Conservation (phyloP, 2,113 vertebrate genomes). For the Microcebus ravelobensis region DNA sequence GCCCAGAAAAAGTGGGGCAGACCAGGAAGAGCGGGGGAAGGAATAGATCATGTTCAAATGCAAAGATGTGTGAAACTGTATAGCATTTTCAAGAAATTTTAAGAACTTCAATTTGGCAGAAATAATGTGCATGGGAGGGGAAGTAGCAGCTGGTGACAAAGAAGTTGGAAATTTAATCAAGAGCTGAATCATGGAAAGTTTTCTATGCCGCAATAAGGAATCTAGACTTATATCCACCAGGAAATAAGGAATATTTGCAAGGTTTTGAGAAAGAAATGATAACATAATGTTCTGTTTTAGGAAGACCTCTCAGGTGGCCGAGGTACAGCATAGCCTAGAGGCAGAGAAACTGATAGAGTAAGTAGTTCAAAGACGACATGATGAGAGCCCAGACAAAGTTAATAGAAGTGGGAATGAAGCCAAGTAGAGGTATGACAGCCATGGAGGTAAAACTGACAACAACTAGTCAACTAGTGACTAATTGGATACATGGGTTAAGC, state of each 20-base stretch:
- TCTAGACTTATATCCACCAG: neutral
- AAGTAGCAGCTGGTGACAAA: neutral
- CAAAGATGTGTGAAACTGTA: neutral
- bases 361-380: neutral
- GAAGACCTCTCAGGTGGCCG: neutral
- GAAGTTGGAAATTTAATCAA: neutral
- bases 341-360: neutral
- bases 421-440: fast-evolving
- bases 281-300: neutral
- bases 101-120: slow-evolving; percentile 18
- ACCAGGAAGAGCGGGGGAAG: neutral
- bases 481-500: neutral
- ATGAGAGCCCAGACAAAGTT: neutral
- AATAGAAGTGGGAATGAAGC: neutral
- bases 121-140: neutral
- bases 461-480: neutral
- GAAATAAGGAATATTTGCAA: neutral
- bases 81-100: neutral
- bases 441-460: neutral
- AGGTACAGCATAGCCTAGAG: neutral
- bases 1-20: neutral
- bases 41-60: neutral
- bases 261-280: neutral
- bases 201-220: neutral
- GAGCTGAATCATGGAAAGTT: neutral